Evolutionary conservation across 2,888 invertebrate species (phyloP).

Genomic region (Phlogophora meticulosa): DNA sequence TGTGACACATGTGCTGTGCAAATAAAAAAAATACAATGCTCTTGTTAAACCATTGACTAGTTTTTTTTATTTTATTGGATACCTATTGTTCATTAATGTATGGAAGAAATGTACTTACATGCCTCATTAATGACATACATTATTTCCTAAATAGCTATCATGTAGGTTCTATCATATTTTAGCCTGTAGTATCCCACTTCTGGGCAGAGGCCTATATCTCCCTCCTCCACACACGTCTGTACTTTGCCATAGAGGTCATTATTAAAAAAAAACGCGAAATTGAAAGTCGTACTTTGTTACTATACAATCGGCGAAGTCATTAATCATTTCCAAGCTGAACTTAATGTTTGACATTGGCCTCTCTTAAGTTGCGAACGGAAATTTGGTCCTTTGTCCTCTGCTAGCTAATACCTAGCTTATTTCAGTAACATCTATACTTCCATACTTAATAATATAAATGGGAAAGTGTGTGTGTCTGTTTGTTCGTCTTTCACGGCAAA

Average conservation of each 20-base stretch:
- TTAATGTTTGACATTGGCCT: constrained; percentile 5
- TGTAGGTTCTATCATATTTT: not conserved
- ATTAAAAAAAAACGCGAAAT: constrained; percentile 20
- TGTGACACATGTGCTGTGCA: constrained; percentile 19
- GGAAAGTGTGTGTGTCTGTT: no score
- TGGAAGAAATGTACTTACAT: constrained; percentile 24
- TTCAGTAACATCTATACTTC: no score
- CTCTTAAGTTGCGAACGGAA: not conserved
- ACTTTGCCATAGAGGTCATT: no score
- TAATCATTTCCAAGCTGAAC: constrained; percentile 14
- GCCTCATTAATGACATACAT: constrained; percentile 25
- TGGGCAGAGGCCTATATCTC: no score
- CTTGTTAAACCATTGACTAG: constrained; percentile 17
- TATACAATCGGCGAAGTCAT: constrained; percentile 17
- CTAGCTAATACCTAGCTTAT: not conserved
- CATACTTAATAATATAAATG: no score
- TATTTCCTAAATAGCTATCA: constrained; percentile 21
- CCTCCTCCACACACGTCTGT: no score
- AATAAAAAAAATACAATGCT: constrained; percentile 37
- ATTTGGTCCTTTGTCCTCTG: not conserved
- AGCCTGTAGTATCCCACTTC: no score
- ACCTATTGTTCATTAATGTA: constrained; percentile 44
- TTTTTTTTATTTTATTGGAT: constrained; percentile 20
- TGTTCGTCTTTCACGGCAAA: no score
- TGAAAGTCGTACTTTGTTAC: constrained; percentile 6